A percentile compares a stretch with the other conserved stretches of the same genome.
These are phyloP conservation scores for Rhinichthys klamathensis DNA, from an alignment of 2,113 vertebrate species.

Conservation along the genomic window DNA sequence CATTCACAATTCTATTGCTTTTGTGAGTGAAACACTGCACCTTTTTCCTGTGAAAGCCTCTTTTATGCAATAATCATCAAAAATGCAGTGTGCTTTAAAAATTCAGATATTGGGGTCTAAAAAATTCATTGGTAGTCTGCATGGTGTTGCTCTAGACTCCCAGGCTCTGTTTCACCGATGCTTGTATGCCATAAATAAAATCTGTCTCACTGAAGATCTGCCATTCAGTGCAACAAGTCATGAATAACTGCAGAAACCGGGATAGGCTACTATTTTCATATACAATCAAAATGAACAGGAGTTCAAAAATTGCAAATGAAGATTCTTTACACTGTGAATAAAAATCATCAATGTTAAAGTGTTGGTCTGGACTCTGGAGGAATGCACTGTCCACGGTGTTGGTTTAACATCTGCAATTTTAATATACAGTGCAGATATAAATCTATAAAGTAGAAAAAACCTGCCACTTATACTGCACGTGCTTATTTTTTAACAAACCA, in stretches of 20 bases:
- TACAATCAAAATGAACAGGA: background rate
- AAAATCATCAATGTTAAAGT: background rate
- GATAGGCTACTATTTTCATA: background rate
- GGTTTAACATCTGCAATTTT: background rate
- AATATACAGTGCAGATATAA: background rate
- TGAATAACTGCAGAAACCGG: background rate
- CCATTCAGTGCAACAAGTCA: constrained; percentile 35
- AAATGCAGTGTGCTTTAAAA: constrained; percentile 49
- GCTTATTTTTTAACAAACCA: background rate
- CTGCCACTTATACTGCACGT: background rate
- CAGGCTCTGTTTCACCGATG: background rate
- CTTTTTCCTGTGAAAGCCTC: background rate
- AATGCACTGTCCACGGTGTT: background rate
- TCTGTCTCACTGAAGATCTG: background rate
- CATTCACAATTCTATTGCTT: background rate
- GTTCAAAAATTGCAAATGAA: background rate
- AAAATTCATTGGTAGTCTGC: constrained; percentile 54
- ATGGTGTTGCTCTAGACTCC: constrained; percentile 25
- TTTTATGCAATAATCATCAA: constrained; percentile 33
- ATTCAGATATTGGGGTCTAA: constrained; percentile 54
- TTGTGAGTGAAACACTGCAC: background rate
- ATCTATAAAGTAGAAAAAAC: background rate
- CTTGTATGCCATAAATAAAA: constrained; percentile 30
- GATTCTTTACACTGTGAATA: background rate
- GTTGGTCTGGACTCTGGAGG: background rate